Conservation (phyloP, 2,888 invertebrate species). For the Magallana nippona region DNA sequence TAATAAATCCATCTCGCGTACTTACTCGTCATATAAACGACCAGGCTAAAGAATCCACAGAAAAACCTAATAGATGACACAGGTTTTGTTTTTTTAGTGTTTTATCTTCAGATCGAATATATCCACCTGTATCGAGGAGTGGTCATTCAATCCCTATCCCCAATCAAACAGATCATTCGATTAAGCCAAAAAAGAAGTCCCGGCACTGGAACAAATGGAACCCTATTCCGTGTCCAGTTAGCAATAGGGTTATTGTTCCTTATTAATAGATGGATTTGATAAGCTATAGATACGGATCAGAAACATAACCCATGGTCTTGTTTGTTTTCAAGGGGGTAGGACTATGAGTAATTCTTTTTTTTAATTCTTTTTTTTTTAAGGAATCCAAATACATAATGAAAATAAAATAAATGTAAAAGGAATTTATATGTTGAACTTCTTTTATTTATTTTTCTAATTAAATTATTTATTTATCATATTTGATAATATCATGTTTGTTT, state of each 20-base stretch:
- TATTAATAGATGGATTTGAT: constrained; percentile 25
- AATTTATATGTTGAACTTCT: no score
- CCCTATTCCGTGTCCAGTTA: constrained; percentile 9
- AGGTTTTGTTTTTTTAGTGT: constrained; percentile 12
- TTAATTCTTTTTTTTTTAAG: background rate
- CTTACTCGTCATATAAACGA: constrained; percentile 33
- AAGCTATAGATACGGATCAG: constrained; percentile 1
- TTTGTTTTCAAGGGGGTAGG: constrained; percentile 17
- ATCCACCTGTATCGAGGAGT: constrained; percentile 20
- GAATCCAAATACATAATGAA: background rate
- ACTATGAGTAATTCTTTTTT: constrained; percentile 12
- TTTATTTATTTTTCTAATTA: no score
- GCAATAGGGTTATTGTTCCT: constrained; percentile 23
- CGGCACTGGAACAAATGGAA: background rate
- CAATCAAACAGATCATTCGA: constrained; percentile 10
- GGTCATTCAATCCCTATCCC: constrained; percentile 27
- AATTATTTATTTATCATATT: no score
- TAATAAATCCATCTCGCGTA: constrained; percentile 36
- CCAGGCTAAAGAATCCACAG: background rate
- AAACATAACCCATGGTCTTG: constrained; percentile 3
- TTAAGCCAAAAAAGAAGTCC: constrained; percentile 25
- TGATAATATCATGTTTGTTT: no score
- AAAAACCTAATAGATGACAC: constrained; percentile 8
- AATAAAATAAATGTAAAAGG: no score
- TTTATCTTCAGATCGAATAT: constrained; percentile 22